These are phyloP conservation scores for Tetragonisca angustula DNA, from an alignment of 2,888 invertebrate species.

Conservation along the genomic window DNA sequence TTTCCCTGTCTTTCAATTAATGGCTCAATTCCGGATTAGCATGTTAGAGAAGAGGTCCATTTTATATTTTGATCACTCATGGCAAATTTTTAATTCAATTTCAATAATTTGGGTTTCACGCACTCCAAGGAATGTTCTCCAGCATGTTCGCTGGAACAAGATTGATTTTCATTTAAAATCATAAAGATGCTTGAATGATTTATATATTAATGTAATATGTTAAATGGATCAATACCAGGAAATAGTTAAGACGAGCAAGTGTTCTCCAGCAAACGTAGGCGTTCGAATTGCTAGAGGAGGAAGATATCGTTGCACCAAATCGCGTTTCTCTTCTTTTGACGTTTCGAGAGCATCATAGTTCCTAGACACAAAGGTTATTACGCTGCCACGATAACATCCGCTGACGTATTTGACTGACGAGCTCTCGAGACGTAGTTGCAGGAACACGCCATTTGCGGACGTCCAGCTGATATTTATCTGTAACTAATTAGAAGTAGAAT, in stretches of 20 bases:
- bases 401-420: constrained; percentile 80
- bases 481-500: constrained; percentile 79
- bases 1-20: too few relatives aligned
- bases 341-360: constrained; percentile 63
- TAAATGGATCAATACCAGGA: neutral
- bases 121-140: too few relatives aligned
- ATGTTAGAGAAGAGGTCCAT: neutral
- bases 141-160: neutral
- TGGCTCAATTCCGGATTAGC: neutral
- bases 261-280: neutral
- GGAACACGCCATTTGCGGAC: constrained; percentile 80
- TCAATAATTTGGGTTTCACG: too few relatives aligned
- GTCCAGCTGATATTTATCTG: constrained; percentile 80
- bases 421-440: constrained; percentile 77
- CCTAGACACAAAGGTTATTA: constrained; percentile 72
- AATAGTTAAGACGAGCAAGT: neutral
- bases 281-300: neutral
- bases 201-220: neutral
- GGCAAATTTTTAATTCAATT: neutral
- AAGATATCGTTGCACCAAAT: neutral
- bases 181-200: neutral
- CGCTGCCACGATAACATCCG: constrained; percentile 76
- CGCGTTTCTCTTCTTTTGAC: constrained; percentile 40
- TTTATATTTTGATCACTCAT: too few relatives aligned
- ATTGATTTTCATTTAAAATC: neutral